Base-by-base conservation (phyloP, 1,140 invertebrate genomes). In the Papilio polytes region DNA sequence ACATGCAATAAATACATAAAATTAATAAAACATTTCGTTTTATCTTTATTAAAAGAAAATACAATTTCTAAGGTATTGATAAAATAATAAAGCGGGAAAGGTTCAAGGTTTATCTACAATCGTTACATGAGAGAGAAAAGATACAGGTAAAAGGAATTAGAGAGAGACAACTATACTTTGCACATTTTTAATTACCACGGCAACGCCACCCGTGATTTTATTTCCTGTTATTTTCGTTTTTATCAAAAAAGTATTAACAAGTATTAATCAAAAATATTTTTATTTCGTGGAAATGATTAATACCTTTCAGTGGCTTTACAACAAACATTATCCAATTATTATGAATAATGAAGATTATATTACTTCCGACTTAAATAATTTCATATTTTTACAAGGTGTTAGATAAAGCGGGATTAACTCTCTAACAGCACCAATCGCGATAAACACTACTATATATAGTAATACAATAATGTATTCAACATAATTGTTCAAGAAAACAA, bases 361-460 rank as follows among this genome's bases (percentile, higher is more conserved):
- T n/a, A 72, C 70, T 72, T 72, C 70, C 70, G 70, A 36, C 36
- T 72, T 72, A 72, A 72, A 72, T 72, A n/a, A 41, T 72, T 26
- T 36, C 31, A 72, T 15, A 44, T 72, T 74, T 74, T 74, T 44
- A 74, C 41, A 8, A 22, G 20, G 44, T 44, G 51, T 51, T 74
- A 74, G 73, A 74, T 74, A 74, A 46, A 74, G 36, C 48, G n/a
- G 36, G 73, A 74, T 74, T 74, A 74, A n/a, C 48, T 74, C n/a
- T 74, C 44, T 74, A 48, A 2, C n/a, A 74, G 7, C n/a, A 6
- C 53, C 18, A 20, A 56, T 44, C n/a, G 70, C 36, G 70, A 73
- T 73, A 44, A 73, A 44, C 15, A 41, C 36, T 41, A 41, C 15
- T 73, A 73, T 73, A 73, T 15, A 73, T 73, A 73, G 70, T 44